Conservation (phyloP, 2,113 vertebrate species). For the Speoplatyrhinus poulsoni region DNA sequence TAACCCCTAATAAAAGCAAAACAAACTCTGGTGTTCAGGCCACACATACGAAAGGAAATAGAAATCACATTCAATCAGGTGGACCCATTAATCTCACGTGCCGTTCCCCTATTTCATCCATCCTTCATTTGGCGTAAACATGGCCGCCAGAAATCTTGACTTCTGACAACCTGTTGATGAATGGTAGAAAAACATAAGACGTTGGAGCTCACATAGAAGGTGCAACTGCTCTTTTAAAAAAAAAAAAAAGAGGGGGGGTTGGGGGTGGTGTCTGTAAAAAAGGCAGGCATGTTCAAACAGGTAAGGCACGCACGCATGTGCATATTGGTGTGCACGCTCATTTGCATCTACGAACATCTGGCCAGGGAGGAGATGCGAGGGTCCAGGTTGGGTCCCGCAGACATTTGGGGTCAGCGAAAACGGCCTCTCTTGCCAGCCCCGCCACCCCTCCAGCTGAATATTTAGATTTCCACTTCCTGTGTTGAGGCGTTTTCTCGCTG, state of each 20-base stretch:
- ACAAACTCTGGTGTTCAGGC: constrained; percentile 67
- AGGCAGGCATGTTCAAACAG: background rate
- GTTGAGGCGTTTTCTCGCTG: constrained; percentile 11
- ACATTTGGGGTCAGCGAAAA: constrained; percentile 65
- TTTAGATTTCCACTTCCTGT: constrained; percentile 54
- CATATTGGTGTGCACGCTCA: background rate
- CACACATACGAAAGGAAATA: constrained; percentile 79
- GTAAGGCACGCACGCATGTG: background rate
- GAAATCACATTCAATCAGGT: constrained; percentile 78
- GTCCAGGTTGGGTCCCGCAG: constrained; percentile 25
- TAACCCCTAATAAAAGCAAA: constrained; percentile 72
- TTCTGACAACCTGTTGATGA: constrained; percentile 80
- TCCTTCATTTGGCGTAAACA: constrained; percentile 76
- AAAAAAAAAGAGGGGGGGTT: too few species aligned
- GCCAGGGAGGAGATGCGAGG: constrained; percentile 35
- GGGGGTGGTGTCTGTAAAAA: background rate
- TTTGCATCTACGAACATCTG: constrained; percentile 64
- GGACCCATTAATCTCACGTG: constrained; percentile 80
- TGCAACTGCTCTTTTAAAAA: background rate
- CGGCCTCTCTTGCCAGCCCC: constrained; percentile 32
- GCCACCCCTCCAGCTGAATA: constrained; percentile 12
- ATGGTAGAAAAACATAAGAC: constrained; percentile 78
- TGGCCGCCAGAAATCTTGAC: constrained; percentile 71
- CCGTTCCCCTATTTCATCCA: constrained; percentile 65
- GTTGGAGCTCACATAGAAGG: constrained; percentile 18